Conservation (phyloP, 2,888 invertebrate species). For the Elgonia sp. region DNA sequence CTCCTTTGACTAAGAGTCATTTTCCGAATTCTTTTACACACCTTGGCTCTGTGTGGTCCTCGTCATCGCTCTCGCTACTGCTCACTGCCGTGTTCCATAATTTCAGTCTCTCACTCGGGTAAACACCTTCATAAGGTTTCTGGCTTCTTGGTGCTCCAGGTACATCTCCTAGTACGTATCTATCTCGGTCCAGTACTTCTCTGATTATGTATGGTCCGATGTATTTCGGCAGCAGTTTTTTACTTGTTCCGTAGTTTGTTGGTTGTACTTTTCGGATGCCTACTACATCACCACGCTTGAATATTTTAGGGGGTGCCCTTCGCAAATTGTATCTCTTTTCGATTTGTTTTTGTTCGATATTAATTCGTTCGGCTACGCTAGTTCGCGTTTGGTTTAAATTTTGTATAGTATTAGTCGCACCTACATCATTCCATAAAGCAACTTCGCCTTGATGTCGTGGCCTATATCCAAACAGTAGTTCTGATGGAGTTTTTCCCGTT, state of each 20-base stretch:
- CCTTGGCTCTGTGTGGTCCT: too few species aligned
- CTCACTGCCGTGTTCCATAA: not conserved
- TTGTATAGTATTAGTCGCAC: not conserved
- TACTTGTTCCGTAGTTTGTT: not conserved
- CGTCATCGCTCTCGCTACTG: not conserved
- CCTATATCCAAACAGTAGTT: slow-evolving; percentile 24
- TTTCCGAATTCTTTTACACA: too few species aligned
- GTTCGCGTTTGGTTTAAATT: not conserved
- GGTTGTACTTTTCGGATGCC: not conserved
- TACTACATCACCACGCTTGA: not conserved
- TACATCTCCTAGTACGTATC: not conserved
- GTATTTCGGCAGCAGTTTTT: slow-evolving; percentile 2
- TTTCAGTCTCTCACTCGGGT: not conserved
- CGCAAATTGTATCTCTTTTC: not conserved
- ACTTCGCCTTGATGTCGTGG: slow-evolving; percentile 4
- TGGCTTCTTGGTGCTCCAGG: slow-evolving; percentile 11
- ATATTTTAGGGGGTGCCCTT: not conserved
- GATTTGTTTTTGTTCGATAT: not conserved
- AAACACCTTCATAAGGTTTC: not conserved
- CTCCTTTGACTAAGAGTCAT: too few species aligned
- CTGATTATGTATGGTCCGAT: slow-evolving; percentile 4
- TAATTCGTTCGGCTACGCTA: not conserved
- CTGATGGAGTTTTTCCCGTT: slow-evolving; percentile 14
- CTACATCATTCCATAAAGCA: not conserved
- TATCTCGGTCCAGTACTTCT: not conserved